A percentile compares a stretch with the other conserved stretches of the same genome.
These are phyloP conservation scores for Dendroctonus valens DNA, from an alignment of 1,140 invertebrate species.

Conservation along the genomic window DNA sequence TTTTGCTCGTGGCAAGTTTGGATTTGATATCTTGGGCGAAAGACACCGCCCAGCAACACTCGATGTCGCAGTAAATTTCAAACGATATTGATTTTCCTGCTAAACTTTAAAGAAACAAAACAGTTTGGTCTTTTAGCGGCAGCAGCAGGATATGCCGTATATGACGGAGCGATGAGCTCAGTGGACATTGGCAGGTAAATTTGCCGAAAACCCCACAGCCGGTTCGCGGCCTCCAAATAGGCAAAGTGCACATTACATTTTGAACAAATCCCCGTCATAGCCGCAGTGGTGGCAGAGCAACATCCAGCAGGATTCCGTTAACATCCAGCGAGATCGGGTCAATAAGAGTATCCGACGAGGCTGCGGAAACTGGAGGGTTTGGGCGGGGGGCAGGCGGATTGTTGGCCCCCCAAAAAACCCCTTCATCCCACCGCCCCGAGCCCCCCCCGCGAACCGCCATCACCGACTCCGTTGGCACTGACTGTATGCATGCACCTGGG, in stretches of 20 bases:
- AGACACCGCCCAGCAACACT: slow-evolving; percentile 22
- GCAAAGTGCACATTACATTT: slow-evolving; percentile 14
- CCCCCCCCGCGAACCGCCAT: slow-evolving; percentile 23
- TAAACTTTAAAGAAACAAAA: slow-evolving; percentile 21
- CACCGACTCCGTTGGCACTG: slow-evolving; percentile 21
- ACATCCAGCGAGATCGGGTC: slow-evolving; percentile 37
- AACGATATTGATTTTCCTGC: slow-evolving; percentile 18
- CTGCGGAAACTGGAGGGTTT: slow-evolving; percentile 33
- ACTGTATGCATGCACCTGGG: slow-evolving; percentile 41
- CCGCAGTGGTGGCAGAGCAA: slow-evolving; percentile 15
- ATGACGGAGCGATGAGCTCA: too few relatives aligned
- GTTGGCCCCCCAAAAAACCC: slow-evolving; percentile 31
- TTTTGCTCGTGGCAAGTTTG: too few relatives aligned
- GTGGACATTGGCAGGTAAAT: too few relatives aligned
- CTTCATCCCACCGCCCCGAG: slow-evolving; percentile 9
- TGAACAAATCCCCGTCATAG: slow-evolving; percentile 25
- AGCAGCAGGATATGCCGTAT: background rate
- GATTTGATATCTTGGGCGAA: background rate
- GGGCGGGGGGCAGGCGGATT: slow-evolving; percentile 23
- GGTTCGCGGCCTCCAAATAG: background rate
- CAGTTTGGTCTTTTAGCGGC: slow-evolving; percentile 3
- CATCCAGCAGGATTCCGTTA: slow-evolving; percentile 38
- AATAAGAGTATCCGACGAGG: slow-evolving; percentile 38
- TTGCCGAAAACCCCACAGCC: too few relatives aligned
- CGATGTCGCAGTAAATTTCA: slow-evolving; percentile 11